Percentiles rank a stretch among this genome's conserved stretches.
These are phyloP conservation scores for Tubulanus polymorphus DNA, from an alignment of 2,888 invertebrate genomes.

Conservation along the genomic window DNA sequence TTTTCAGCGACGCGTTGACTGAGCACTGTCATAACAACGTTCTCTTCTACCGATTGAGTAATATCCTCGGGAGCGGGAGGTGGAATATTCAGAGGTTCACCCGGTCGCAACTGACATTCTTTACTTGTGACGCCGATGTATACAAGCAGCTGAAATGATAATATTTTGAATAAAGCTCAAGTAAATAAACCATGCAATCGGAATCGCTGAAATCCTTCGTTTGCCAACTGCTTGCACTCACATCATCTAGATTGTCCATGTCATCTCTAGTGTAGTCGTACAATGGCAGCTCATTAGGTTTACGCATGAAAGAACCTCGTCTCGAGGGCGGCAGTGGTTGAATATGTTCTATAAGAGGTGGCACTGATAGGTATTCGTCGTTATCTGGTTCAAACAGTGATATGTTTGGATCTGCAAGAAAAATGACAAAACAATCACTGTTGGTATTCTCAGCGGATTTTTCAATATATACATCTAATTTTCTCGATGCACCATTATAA, in stretches of 20 bases:
- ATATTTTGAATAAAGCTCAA: slow-evolving; percentile 4
- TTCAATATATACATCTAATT: too few relatives aligned
- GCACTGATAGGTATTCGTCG: too few relatives aligned
- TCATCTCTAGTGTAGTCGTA: slow-evolving; percentile 78
- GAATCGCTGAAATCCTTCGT: neutral
- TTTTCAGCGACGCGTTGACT: slow-evolving; percentile 81
- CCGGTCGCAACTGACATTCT: slow-evolving; percentile 70
- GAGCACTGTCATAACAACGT: slow-evolving; percentile 77
- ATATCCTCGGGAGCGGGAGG: slow-evolving; percentile 60
- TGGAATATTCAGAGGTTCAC: slow-evolving; percentile 74
- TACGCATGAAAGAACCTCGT: neutral
- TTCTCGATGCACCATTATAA: too few relatives aligned
- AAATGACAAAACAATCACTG: too few relatives aligned
- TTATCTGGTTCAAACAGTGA: too few relatives aligned
- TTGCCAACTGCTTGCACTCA: slow-evolving; percentile 55
- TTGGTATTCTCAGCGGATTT: too few relatives aligned
- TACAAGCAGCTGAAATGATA: slow-evolving; percentile 66
- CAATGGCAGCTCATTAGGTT: slow-evolving; percentile 71
- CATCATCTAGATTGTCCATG: slow-evolving; percentile 88
- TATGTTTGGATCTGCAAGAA: too few relatives aligned
- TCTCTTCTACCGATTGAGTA: slow-evolving; percentile 66
- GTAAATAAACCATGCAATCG: too few relatives aligned
- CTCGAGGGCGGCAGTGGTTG: too few relatives aligned
- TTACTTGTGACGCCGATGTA: slow-evolving; percentile 90
- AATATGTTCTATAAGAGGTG: too few relatives aligned